These are phyloP conservation scores for Manacus vitellinus DNA, from an alignment of 2,113 vertebrate genomes.

Conservation along the genomic window DNA sequence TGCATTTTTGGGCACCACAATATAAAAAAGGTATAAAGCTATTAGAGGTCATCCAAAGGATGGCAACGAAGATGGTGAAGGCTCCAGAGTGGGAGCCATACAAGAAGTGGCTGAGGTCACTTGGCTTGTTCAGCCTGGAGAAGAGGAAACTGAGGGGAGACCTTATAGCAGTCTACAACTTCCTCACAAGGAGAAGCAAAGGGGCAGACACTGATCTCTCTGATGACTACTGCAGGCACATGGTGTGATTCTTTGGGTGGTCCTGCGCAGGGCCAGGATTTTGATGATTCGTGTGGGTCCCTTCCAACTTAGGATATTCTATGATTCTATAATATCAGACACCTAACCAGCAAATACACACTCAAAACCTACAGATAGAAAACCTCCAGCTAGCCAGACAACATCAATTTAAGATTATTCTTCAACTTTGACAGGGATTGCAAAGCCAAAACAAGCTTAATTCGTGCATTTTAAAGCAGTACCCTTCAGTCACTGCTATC, in stretches of 20 bases:
- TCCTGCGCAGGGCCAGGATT: background rate
- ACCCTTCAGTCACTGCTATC: background rate
- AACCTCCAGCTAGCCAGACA: background rate
- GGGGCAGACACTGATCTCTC: background rate
- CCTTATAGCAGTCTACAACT: background rate
- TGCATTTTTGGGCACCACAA: fast-evolving
- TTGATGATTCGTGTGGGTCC: background rate
- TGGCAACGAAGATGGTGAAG: background rate
- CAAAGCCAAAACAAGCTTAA: background rate
- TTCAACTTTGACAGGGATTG: background rate
- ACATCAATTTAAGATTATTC: background rate
- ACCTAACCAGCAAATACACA: background rate
- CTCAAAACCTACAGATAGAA: background rate
- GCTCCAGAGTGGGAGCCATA: background rate
- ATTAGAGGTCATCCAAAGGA: background rate
- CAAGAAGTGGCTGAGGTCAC: background rate
- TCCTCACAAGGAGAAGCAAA: background rate
- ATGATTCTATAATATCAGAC: background rate
- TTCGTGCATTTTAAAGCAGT: background rate
- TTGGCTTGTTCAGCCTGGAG: background rate
- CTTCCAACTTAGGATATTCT: background rate
- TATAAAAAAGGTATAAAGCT: background rate
- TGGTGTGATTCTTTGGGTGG: background rate
- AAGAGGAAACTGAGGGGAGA: background rate
- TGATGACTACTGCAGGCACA: background rate